Conservation (phyloP, 2,888 invertebrate species). For the Villa cingulata region DNA sequence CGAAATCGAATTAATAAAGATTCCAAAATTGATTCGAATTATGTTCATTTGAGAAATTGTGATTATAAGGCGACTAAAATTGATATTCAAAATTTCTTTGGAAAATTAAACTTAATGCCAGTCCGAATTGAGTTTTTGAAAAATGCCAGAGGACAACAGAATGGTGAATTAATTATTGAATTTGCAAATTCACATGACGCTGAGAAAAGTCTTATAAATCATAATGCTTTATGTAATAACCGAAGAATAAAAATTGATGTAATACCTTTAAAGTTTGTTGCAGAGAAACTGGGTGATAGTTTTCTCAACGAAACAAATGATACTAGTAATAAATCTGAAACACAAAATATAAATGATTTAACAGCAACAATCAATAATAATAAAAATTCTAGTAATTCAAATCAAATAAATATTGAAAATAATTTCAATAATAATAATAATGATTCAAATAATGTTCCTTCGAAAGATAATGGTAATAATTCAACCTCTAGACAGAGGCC, state of each 20-base stretch:
- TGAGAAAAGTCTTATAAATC: constrained; percentile 30
- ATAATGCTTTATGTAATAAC: constrained; percentile 24
- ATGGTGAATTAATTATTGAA: constrained; percentile 80
- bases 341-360: background rate
- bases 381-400: background rate
- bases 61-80: constrained; percentile 62
- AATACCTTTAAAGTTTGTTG: constrained; percentile 9
- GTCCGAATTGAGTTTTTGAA: constrained; percentile 64
- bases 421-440: constrained; percentile 7
- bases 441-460: constrained; percentile 1
- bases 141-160: constrained; percentile 53
- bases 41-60: constrained; percentile 57
- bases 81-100: constrained; percentile 67
- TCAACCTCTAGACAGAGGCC: constrained; percentile 16
- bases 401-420: background rate
- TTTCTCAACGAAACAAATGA: background rate
- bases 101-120: constrained; percentile 62
- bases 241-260: constrained; percentile 17
- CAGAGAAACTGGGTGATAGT: constrained; percentile 4
- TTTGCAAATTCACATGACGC: constrained; percentile 61
- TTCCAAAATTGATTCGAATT: constrained; percentile 37
- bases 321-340: too few relatives aligned
- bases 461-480: background rate
- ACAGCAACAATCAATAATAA: too few relatives aligned
- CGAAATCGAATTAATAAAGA: constrained; percentile 10